Evolutionary conservation across 2,797 vertebrate genomes (phyloP).

Genomic region (Argya squamiceps): DNA sequence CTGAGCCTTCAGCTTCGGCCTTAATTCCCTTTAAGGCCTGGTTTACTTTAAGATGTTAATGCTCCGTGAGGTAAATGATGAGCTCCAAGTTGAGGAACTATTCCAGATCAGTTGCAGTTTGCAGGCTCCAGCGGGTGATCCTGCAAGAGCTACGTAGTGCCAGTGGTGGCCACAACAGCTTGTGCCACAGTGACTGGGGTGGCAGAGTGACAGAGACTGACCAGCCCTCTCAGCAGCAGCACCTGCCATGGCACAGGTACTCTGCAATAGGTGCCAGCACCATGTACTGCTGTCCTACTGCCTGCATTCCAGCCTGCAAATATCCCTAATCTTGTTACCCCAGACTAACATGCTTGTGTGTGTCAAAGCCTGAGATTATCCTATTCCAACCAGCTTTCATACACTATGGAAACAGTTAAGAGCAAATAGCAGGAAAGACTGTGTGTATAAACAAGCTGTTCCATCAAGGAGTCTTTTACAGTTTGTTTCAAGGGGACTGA

Average conservation of each 20-base stretch:
- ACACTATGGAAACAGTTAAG: slow-evolving; percentile 11
- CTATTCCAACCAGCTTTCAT: neutral
- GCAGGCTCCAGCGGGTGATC: neutral
- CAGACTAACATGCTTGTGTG: slow-evolving; percentile 5
- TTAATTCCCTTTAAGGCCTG: neutral
- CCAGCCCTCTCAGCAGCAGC: neutral
- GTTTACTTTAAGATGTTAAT: neutral
- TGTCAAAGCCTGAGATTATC: slow-evolving; percentile 52
- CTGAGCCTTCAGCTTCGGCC: neutral
- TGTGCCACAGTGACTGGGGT: neutral
- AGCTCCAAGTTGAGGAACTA: neutral
- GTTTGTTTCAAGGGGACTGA: neutral
- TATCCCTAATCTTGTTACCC: slow-evolving; percentile 40
- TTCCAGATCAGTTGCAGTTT: neutral
- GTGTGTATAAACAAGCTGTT: neutral
- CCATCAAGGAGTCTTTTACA: slow-evolving; percentile 2
- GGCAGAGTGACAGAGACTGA: neutral
- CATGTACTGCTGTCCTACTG: neutral
- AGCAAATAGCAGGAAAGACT: slow-evolving; percentile 36
- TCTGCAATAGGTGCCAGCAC: neutral
- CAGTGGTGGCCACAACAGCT: neutral
- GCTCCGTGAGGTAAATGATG: neutral
- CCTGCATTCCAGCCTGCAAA: neutral
- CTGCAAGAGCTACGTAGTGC: accelerated
- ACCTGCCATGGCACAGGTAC: neutral